Conservation (phyloP, 2,113 vertebrate species). For the Zosterops japonicus region DNA sequence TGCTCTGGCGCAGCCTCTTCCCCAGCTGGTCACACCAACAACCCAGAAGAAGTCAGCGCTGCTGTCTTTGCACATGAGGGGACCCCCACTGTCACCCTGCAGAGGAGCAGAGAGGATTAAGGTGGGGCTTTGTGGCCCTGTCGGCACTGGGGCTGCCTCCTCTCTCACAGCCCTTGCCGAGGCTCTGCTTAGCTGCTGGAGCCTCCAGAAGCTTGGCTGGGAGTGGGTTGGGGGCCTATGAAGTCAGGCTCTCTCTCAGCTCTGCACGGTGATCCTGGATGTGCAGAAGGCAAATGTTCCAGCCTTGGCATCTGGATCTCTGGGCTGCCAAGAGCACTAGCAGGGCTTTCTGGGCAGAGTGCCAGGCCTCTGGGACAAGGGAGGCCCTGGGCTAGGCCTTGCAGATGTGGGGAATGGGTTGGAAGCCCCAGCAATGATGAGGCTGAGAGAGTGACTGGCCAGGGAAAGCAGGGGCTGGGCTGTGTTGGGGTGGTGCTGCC, state of each 20-base stretch:
- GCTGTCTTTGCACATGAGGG: neutral
- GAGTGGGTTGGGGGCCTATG: accelerated
- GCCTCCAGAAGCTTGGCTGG: neutral
- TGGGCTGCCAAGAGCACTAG: neutral
- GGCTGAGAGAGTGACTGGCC: neutral
- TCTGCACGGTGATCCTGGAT: neutral
- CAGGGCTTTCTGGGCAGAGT: neutral
- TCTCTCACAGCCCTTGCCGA: neutral
- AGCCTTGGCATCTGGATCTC: neutral
- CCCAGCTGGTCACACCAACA: neutral
- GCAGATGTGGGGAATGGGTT: neutral
- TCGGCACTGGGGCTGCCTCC: neutral
- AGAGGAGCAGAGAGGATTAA: neutral
- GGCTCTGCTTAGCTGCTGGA: neutral
- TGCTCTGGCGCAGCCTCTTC: neutral
- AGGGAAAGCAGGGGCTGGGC: accelerated
- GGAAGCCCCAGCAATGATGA: neutral
- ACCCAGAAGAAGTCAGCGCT: neutral
- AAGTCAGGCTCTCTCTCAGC: neutral
- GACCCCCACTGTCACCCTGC: neutral
- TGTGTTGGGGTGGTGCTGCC: accelerated
- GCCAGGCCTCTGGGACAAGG: neutral
- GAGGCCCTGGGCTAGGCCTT: neutral
- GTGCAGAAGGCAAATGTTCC: neutral
- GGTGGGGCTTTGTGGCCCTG: neutral